A percentile compares a stretch with the other conserved stretches of the same genome.
Evolutionary conservation across 2,888 invertebrate species (phyloP).

Genomic region (Acanthosoma haemorrhoidale): DNA sequence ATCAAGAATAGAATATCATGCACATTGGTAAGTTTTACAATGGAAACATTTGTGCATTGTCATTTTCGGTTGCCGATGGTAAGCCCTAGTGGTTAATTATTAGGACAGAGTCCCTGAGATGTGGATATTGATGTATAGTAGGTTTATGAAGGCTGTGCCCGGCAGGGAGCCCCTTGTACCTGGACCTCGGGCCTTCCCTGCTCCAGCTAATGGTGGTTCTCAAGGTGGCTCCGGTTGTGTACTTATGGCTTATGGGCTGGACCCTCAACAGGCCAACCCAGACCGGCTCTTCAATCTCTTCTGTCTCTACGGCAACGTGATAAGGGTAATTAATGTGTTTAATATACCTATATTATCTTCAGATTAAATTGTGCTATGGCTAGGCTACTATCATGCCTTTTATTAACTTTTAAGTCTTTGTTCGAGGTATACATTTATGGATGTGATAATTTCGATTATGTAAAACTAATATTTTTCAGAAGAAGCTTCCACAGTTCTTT

Average conservation of each 20-base stretch:
- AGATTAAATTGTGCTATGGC: no score
- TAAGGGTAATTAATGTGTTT: constrained; percentile 75
- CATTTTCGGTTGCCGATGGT: not conserved
- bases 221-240: constrained; percentile 50
- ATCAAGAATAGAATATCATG: not conserved
- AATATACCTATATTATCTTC: no score
- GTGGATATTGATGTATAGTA: constrained; percentile 18
- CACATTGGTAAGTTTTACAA: not conserved
- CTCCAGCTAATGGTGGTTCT: constrained; percentile 48
- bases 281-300: constrained; percentile 96
- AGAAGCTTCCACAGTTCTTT: no score
- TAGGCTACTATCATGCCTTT: no score
- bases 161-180: constrained; percentile 49
- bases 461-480: no score
- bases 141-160: constrained; percentile 46
- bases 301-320: constrained; percentile 97
- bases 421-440: no score
- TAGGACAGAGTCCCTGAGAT: not conserved
- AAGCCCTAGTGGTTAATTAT: not conserved
- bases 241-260: constrained; percentile 97
- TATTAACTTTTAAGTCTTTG: no score
- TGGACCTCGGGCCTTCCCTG: constrained; percentile 48
- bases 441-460: no score
- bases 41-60: no score
- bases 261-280: constrained; percentile 88